Evolutionary conservation across 2,888 invertebrate genomes (phyloP).

Genomic region (Ennomos quercinarius): DNA sequence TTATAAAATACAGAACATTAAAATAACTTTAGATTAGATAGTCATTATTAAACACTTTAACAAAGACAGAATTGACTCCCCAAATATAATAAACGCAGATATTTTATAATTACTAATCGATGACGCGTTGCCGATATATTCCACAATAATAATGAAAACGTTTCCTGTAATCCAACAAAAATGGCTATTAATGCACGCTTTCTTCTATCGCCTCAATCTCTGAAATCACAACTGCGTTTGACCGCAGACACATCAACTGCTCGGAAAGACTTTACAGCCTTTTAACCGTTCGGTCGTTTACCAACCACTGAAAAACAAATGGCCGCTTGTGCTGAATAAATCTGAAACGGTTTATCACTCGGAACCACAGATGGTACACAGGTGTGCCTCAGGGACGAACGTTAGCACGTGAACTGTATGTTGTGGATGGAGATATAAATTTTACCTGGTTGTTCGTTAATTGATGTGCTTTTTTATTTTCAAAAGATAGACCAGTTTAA

Average conservation of each 20-base stretch:
- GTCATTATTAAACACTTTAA: no score
- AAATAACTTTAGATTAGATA: no score
- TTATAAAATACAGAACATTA: no score
- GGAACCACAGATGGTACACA: constrained; percentile 52
- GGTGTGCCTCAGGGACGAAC: constrained; percentile 55
- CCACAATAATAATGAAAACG: background rate
- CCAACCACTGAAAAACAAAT: constrained; percentile 70
- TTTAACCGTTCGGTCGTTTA: constrained; percentile 59
- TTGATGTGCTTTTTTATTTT: background rate
- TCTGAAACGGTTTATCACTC: constrained; percentile 74
- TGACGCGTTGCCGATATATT: no score
- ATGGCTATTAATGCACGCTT: background rate
- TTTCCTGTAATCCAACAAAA: background rate
- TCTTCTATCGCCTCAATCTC: background rate
- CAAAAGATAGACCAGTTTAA: no score
- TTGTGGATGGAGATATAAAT: constrained; percentile 25
- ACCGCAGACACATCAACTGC: constrained; percentile 54
- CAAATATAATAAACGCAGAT: no score
- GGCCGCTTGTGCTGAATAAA: constrained; percentile 67
- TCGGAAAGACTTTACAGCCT: constrained; percentile 60
- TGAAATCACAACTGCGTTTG: constrained; percentile 41
- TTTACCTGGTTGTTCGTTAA: constrained; percentile 5
- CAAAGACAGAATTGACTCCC: no score
- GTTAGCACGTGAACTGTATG: constrained; percentile 52
- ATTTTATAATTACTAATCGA: no score